Base-by-base conservation (phyloP, 2,113 vertebrate species). In the Pachycephala philippinensis region DNA sequence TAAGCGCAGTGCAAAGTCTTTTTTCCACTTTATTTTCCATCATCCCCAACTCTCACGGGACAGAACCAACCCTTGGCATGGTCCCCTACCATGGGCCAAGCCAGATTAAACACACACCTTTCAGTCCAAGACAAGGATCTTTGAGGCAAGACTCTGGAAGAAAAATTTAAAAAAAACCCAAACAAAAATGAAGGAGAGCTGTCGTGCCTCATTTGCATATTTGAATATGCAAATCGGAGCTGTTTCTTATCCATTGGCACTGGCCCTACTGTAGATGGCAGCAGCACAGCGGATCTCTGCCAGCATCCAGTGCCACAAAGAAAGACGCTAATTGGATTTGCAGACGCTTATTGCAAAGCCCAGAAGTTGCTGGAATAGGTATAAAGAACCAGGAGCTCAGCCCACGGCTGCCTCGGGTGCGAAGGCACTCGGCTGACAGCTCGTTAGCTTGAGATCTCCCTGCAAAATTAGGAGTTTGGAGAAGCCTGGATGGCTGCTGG, bases 191-290 rank as follows among this genome's bases (percentile, higher is more conserved):
- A 94, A 49, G 70, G 89, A 90, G 95, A 71, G 75, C 54, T 94
- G 90, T 28, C 33, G 1, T 21, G 59, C 1, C 33, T 72, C 31
- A 81, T 97, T 94, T 97, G 82, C 92, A 96, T 96, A 88, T 52
- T 56, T 94, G 60, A 91, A 97, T 96, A 97, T 96, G 90, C 87
- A 96, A 95, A 96, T 66, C 6, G 6, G 59, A 40, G 2, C 49
- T 80, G 95, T 80, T 95, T 92, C 95, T 96, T 96, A 96, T 95
- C 95, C 96, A 95, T 95, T 96, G 95, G 96, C 93, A 97, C 79
- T 70, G 85, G 95, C 90, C 82, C 96, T 96, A 87, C 96, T 97
- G 95, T 96, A 97, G 91, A 97, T 97, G 95, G 95, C 96, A 96
- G 95, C 95, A 97, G 80, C 92, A 97, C 90, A 77, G 95, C 95